Base-by-base conservation (phyloP, 2,797 vertebrate species). In the Artibeus lituratus region DNA sequence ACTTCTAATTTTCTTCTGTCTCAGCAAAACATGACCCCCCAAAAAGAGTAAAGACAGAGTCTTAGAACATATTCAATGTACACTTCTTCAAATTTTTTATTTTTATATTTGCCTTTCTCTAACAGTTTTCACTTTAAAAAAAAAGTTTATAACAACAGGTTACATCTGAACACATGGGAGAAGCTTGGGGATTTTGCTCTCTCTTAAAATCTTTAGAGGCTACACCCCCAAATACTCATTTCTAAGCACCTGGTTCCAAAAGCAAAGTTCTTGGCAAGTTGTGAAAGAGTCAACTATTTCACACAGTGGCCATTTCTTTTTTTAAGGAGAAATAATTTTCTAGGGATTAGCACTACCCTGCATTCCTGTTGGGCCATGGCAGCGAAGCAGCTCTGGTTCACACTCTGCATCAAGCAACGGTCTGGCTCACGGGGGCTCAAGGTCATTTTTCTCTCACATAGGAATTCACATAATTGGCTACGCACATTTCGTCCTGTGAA, bases 381-480 rank as follows among this genome's bases (percentile, higher is more conserved):
- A 1, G 42, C 3, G 47, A 39, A 16, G 12, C 49, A n/a, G 57
- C 86, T 7, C 65, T 74, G 8, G 44, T 10, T n/a, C 26, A 11
- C 51, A 24, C 29, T 7, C 1, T 7, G 10, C 59, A 67, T 4
- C 62, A 89, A 53, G 90, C 32, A 59, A 37, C 67, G 1, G 18
- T 7, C 53, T 73, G 39, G 29, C 35, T 84, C 53, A 37, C 32
- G 8, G 39, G 59, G 83, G 62, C 44, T 65, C 95, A 86, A 97
- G 96, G 97, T 96, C 91, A 72, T 65, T 47, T 74, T 69, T 70
- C 19, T 69, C 83, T 85, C 59, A 47, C 29, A 12, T 10, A 82
- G 86, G 83, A 89, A 95, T 39, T 78, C 90, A 72, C 37, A 16
- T 90, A 94, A 97, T 85, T 96, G 94, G 95, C 19, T 7, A 65